A percentile compares a stretch with the other conserved stretches of the same genome.
Evolutionary conservation across 1,140 invertebrate genomes (phyloP).

Genomic region (Temnothorax curvispinosus): DNA sequence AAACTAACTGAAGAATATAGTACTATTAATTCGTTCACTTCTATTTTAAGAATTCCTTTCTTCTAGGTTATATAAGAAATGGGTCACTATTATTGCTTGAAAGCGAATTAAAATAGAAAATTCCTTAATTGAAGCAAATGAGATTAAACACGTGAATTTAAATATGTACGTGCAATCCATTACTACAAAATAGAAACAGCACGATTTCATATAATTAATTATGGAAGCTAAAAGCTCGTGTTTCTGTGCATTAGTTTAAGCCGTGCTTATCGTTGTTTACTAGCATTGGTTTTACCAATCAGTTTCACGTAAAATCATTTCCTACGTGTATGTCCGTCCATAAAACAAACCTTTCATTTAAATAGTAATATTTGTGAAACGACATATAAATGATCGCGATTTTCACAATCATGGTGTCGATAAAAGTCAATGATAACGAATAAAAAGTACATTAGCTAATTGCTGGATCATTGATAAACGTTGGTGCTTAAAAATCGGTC

Average conservation of each 20-base stretch:
- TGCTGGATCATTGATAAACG: slow-evolving; percentile 61
- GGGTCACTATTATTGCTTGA: background rate
- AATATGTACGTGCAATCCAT: slow-evolving; percentile 6
- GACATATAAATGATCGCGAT: background rate
- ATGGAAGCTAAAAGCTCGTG: background rate
- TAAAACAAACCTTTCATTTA: background rate
- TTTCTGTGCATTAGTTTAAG: background rate
- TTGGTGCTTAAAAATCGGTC: slow-evolving; percentile 35
- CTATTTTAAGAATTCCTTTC: background rate
- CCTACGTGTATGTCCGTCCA: background rate
- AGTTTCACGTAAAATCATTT: background rate
- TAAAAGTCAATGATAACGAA: slow-evolving; percentile 6
- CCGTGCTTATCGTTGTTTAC: slow-evolving; percentile 7
- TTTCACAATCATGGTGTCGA: background rate
- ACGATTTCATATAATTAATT: slow-evolving; percentile 18
- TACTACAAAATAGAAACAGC: background rate
- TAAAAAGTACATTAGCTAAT: slow-evolving; percentile 35
- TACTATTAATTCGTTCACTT: background rate
- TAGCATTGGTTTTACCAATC: background rate
- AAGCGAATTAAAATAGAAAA: background rate
- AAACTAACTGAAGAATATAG: background rate
- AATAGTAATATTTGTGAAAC: background rate
- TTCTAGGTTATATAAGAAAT: background rate
- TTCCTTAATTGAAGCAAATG: background rate
- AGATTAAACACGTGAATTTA: background rate